Conservation (phyloP, 2,113 vertebrate genomes). For the Phrynocephalus versicolor region DNA sequence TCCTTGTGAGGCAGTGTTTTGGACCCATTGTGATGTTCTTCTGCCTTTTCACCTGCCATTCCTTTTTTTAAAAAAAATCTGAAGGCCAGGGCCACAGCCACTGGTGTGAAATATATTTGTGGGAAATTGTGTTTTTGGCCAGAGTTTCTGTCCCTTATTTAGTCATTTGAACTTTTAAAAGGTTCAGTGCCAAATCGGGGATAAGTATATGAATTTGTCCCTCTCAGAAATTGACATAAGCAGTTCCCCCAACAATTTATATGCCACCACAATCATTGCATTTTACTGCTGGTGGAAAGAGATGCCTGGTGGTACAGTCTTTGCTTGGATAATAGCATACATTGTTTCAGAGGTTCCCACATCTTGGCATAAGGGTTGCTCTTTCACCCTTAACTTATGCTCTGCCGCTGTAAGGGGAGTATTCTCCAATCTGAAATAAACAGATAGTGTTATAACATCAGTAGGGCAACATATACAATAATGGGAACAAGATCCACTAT, state of each 20-base stretch:
- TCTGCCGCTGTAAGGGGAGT: neutral
- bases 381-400: neutral
- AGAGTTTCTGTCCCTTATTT: slow-evolving; percentile 8
- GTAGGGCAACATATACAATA: neutral
- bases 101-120: neutral
- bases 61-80: neutral
- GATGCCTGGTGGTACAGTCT: neutral
- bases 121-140: neutral
- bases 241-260: neutral
- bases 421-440: neutral
- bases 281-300: slow-evolving; percentile 30
- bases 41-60: neutral
- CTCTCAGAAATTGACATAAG: neutral
- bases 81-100: neutral
- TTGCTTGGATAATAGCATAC: slow-evolving; percentile 7
- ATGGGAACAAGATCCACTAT: neutral
- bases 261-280: neutral
- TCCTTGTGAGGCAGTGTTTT: neutral
- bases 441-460: neutral
- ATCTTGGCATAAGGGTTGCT: neutral
- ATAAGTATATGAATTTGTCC: neutral
- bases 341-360: neutral
- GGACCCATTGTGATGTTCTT: neutral
- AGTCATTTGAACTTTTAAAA: neutral
- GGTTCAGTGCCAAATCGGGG: neutral